Evolutionary conservation across 1,140 invertebrate species (phyloP), one percentile per base, ranked within the genome.

Genomic region (Andrena cerasifolii): DNA sequence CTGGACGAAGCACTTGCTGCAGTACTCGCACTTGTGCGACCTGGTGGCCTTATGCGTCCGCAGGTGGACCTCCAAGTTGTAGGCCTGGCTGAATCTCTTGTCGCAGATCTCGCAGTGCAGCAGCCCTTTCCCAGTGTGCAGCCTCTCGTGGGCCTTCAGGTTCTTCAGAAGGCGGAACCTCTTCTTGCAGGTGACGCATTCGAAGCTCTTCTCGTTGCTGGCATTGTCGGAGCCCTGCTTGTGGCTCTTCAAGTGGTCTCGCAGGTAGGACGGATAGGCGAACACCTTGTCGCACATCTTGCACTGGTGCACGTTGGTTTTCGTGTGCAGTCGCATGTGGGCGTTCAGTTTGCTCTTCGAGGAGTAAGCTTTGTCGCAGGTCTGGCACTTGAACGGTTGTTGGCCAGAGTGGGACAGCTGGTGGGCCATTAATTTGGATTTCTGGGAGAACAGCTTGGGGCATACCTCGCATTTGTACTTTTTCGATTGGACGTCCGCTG

Each of bases 11-110:
- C 86, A 86, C 71, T 93, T 93, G 12, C 90, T 87, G 77, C 94
- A 94, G 65, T 92, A 92, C 40, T 93, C 87, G 82, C 94, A 94
- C 56, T 92, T 90, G 71, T 93, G 92, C 8, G 90, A 81, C 68
- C 89, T 93, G 8, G 88, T 75, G 0, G 80, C 62, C 47, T 88
- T 88, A 61, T 93, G 92, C 33, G 83, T 89, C 58, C 78, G 80
- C 67, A 93, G 68, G 67, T 93, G 93, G 62, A 83, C 79, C 68
- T 93, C 92, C 10, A 93, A 67, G 71, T 89, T 88, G 61, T 91
- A 92, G 26, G 88, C 91, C 21, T 89, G 86, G 36, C 83, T 89
- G 66, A 93, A 93, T 49, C 88, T 78, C 76, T 93, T 93, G 58
- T 93, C 91, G 84, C 95, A 95, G 74, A 91, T 87, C 72, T 92